These are phyloP conservation scores for Microplitis mediator DNA, from an alignment of 1,140 invertebrate species.

Conservation along the genomic window DNA sequence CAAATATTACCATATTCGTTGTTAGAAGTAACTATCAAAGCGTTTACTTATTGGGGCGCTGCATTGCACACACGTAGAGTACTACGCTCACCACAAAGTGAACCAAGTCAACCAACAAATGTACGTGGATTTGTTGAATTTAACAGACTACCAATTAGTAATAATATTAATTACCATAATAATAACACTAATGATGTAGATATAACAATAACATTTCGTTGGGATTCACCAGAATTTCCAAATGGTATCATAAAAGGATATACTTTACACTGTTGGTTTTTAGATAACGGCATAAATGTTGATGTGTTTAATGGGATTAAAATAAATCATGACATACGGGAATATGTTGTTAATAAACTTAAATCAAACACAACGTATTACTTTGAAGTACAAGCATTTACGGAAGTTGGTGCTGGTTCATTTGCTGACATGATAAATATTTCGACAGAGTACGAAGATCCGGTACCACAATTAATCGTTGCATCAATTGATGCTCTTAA, in stretches of 20 bases:
- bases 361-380: slow-evolving; percentile 71
- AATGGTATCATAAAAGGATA: slow-evolving; percentile 80
- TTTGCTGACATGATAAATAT: slow-evolving; percentile 69
- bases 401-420: slow-evolving; percentile 74
- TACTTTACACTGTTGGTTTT: slow-evolving; percentile 72
- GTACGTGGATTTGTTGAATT: slow-evolving; percentile 72
- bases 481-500: slow-evolving; percentile 73
- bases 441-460: slow-evolving; percentile 71
- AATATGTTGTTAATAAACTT: slow-evolving; percentile 68
- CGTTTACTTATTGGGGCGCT: slow-evolving; percentile 84
- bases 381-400: slow-evolving; percentile 82
- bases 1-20: slow-evolving; percentile 70
- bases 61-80: slow-evolving; percentile 66
- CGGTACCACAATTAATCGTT: slow-evolving; percentile 79
- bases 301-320: slow-evolving; percentile 46
- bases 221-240: slow-evolving; percentile 73
- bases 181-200: slow-evolving; percentile 50
- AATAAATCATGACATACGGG: slow-evolving; percentile 46
- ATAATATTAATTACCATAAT: not conserved
- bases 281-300: slow-evolving; percentile 44
- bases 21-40: slow-evolving; percentile 74
- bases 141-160: slow-evolving; percentile 48
- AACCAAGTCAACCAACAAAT: slow-evolving; percentile 73
- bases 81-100: slow-evolving; percentile 72
- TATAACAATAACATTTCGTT: slow-evolving; percentile 70